Conservation (phyloP, 2,888 invertebrate genomes). For the Bellardia bayeri region DNA sequence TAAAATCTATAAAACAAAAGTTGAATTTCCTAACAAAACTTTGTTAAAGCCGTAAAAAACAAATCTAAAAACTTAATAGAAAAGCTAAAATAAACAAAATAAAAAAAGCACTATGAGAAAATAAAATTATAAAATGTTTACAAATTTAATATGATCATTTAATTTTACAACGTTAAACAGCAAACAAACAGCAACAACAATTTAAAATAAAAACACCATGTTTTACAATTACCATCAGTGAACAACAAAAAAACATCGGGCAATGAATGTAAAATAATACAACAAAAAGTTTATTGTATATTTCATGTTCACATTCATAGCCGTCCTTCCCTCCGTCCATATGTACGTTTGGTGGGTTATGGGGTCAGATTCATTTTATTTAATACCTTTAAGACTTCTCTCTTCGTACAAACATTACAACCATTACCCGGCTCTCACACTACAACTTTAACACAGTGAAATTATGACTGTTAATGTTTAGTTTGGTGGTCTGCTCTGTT, state of each 20-base stretch:
- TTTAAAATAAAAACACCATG: constrained; percentile 1
- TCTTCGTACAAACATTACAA: constrained; percentile 1
- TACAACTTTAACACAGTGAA: constrained; percentile 3
- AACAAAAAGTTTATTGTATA: constrained; percentile 24
- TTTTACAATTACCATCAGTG: constrained; percentile 42
- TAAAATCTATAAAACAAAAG: neutral
- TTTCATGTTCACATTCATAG: constrained; percentile 9
- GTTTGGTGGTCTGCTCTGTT: constrained; percentile 28
- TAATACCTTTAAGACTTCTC: constrained; percentile 57
- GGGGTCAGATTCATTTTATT: constrained; percentile 72
- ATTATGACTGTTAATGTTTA: constrained; percentile 24
- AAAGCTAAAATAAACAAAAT: neutral
- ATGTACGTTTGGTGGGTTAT: constrained; percentile 70
- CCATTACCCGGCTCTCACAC: neutral
- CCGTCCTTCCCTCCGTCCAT: neutral
- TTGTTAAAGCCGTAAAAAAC: neutral
- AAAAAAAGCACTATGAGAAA: constrained; percentile 50
- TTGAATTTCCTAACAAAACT: neutral
- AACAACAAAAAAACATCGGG: constrained; percentile 38
- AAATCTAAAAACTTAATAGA: neutral
- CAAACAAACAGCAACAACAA: constrained; percentile 28
- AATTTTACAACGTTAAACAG: constrained; percentile 47
- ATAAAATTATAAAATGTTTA: constrained; percentile 55
- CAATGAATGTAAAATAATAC: constrained; percentile 10
- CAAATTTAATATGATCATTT: constrained; percentile 68